phyloP scores from a whole-genome alignment of 1,140 invertebrate genomes.

The Drosophila simulans region DNA sequence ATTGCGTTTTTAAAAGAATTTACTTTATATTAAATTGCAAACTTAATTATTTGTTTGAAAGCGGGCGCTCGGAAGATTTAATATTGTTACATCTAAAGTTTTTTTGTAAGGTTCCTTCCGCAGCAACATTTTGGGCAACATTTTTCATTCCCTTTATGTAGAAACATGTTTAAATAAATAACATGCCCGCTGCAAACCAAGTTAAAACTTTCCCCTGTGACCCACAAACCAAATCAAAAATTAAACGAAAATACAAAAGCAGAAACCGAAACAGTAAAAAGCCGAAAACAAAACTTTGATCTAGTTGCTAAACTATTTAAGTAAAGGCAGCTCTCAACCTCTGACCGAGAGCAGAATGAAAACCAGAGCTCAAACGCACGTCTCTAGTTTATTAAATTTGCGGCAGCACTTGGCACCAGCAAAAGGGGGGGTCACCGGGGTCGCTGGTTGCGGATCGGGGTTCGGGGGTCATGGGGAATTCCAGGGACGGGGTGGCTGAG shows the following conservation, averaged over 20 bases:
- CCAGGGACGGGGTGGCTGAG: neutral
- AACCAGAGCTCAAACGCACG: slow-evolving; percentile 76
- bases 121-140: slow-evolving; percentile 14
- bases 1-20: no score
- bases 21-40: no score
- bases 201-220: slow-evolving; percentile 56
- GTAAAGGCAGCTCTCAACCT: slow-evolving; percentile 43
- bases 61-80: no score
- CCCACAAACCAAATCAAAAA: slow-evolving; percentile 72
- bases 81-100: neutral
- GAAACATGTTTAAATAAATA: slow-evolving; percentile 49
- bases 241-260: slow-evolving; percentile 54
- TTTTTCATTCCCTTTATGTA: slow-evolving; percentile 49
- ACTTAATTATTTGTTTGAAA: neutral
- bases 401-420: slow-evolving; percentile 73
- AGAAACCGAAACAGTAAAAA: slow-evolving; percentile 52
- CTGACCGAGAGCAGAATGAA: slow-evolving; percentile 36
- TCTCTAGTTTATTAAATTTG: slow-evolving; percentile 80
- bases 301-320: slow-evolving; percentile 77
- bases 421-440: slow-evolving; percentile 21
- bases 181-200: slow-evolving; percentile 35
- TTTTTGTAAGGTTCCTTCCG: neutral
- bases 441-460: neutral
- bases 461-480: neutral
- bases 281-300: slow-evolving; percentile 68